phyloP scores from a whole-genome alignment of 2,888 invertebrate species.

The Lycophotia porphyrea region DNA sequence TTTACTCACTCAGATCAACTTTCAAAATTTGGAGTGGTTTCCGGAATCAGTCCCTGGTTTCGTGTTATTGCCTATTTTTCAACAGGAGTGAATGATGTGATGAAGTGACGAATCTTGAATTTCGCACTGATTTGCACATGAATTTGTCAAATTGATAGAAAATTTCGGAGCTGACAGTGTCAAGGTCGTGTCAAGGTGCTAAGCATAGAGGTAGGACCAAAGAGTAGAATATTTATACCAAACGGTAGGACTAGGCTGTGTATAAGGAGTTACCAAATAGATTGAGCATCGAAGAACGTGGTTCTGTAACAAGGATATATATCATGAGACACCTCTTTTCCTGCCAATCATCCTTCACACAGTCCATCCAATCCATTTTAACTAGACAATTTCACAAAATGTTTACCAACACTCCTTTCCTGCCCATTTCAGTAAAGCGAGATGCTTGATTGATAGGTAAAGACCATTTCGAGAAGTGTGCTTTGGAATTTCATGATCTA shows the following conservation, averaged over 20 bases:
- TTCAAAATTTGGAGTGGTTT: not conserved
- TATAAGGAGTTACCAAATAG: not conserved
- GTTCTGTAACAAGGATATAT: not conserved
- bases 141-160: not conserved
- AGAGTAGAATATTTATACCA: too few relatives aligned
- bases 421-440: not conserved
- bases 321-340: not conserved
- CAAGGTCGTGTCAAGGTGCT: not conserved
- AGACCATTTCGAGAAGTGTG: not conserved
- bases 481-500: too few relatives aligned
- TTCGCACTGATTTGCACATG: not conserved
- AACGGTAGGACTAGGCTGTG: too few relatives aligned
- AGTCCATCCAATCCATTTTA: not conserved
- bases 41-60: not conserved
- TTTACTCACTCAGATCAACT: slow-evolving; percentile 12
- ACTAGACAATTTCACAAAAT: not conserved
- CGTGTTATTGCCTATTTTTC: not conserved
- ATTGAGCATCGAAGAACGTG: not conserved
- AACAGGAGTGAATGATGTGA: not conserved
- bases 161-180: not conserved
- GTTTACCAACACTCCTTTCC: not conserved
- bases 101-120: not conserved
- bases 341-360: not conserved
- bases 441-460: not conserved
- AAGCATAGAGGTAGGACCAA: slow-evolving; percentile 3